Base-by-base conservation (phyloP, 2,113 vertebrate species). In the Indri indri region DNA sequence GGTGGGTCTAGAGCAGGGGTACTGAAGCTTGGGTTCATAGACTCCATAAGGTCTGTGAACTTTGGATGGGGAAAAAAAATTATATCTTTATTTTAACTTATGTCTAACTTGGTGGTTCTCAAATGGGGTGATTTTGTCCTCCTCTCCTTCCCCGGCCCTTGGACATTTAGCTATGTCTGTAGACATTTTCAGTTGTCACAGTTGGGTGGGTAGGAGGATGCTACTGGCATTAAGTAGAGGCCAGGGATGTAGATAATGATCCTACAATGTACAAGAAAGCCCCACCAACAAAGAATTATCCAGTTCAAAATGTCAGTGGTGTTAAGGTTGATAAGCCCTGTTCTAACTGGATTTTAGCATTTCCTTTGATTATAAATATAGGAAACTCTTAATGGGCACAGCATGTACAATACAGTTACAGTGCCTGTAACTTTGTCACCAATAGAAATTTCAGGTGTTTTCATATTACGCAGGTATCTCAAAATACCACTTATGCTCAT, bases 311-410 rank as follows among this genome's bases (percentile, higher is more conserved):
- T 90, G 73, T 74, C 34, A 80, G 0, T 66, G 63, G 25, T 90
- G 32, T 68, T 25, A 57, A 86, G 27, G 37, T 59, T 80, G 81
- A 91, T 34, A 88, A 66, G 66, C 40, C 18, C 11, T 90, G 8
- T 45, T n/a, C 61, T 81, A 93, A 85, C 25, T 71, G 65, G 61
- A 57, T 50, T 94, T 90, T 81, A 86, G 23, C 37, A 73, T 96
- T 93, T 90, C 37, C 65, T 90, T 81, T 94, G 22, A 74, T 91
- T 90, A 73, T 87, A 40, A 79, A 54, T 83, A 27, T 90, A 85
- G 63, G 52, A 80, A 93, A 65, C 20, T 25, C 23, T 71, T 73
- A 34, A 73, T 40, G 47, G 6, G 27, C 65, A 18, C 65, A 42
- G 40, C 40, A 14, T 27, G 25, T 25, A 45, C 23, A 73, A 23